Base-by-base conservation (phyloP, 2,113 vertebrate species). In the Plestiodon gilberti region DNA sequence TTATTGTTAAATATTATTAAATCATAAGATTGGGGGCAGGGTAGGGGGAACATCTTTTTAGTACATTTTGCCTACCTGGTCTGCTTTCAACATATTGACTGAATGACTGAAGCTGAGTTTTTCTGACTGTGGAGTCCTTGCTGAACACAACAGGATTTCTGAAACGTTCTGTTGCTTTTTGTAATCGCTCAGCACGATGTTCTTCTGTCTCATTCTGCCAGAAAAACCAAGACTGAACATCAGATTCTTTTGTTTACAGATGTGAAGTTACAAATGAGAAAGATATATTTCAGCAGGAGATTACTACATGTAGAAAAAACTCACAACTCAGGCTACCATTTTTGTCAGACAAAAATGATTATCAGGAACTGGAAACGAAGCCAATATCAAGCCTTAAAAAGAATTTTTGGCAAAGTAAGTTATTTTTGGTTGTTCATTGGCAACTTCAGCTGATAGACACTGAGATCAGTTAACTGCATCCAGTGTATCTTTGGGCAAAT, bases 21-120 rank as follows among this genome's bases (percentile, higher is more conserved):
- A 95, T 93, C 93, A 71, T 89, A 95, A 94, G 92, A 93, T 61
- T 90, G 94, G 89, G 55, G 65, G 28, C n/a, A 28, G 65, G 48
- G n/a, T 30, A 23, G 35, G 43, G n/a, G 5, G 70, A 70, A 92
- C 95, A 95, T 94, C 83, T 93, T 92, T 86, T 81, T 57, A 69
- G 69, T 74, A n/a, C 90, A 94, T 92, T 90, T 77, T 91, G 89
- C 96, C 93, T 97, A 99, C 99, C 99, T 98, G 98, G 98, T 95
- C 98, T 96, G 94, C 87, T 98, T 95, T 99, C 99, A 95, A 99
- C 98, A 78, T 98, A 99, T 90, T 99, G 98, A 96, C 98, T 99
- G 96, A 99, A 99, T 88, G 98, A 99, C 96, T 99, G 98, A 69
- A 99, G 98, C 94, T 99, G 99, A 40, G 98, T 99, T 96, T 99